These are phyloP conservation scores for Zaprionus bogoriensis DNA, from an alignment of 2,888 invertebrate genomes.

Conservation along the genomic window DNA sequence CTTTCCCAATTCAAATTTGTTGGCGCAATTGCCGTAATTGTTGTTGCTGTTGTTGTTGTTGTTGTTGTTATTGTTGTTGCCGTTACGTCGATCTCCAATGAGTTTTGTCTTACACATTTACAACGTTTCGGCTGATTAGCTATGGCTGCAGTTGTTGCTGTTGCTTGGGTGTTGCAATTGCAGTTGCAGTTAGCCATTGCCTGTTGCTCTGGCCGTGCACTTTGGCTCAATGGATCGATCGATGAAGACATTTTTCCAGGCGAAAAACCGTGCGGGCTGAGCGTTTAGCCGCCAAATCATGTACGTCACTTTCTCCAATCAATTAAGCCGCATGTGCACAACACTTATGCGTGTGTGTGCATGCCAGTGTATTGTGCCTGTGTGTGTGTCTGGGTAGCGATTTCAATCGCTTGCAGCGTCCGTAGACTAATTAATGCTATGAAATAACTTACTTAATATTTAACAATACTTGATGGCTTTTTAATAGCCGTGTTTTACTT, in stretches of 20 bases:
- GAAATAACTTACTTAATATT: conserved; percentile 76
- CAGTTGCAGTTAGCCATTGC: conserved; percentile 30
- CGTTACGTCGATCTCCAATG: conserved; percentile 29
- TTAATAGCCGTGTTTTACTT: conserved; percentile 60
- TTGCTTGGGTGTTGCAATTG: conserved; percentile 42
- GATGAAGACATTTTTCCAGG: conserved; percentile 70
- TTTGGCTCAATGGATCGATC: conserved; percentile 43
- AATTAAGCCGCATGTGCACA: conserved; percentile 63
- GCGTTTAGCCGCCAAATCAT: conserved; percentile 49
- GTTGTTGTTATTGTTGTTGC: conserved; percentile 44
- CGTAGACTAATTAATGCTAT: conserved; percentile 62
- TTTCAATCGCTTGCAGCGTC: conserved; percentile 58
- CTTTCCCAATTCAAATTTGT: conserved; percentile 33
- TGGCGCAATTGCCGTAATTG: conserved; percentile 47
- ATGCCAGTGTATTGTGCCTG: conserved; percentile 6
- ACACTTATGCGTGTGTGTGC: conserved; percentile 22
- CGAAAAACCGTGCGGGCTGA: conserved; percentile 13
- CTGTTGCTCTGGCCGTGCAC: conserved; percentile 34
- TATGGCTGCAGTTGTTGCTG: conserved; percentile 9
- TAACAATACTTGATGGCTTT: conserved; percentile 71
- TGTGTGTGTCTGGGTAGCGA: conserved; percentile 33
- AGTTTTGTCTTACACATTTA: conserved; percentile 47
- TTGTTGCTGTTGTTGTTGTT: conserved; percentile 34
- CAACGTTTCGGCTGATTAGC: conserved; percentile 48
- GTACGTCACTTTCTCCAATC: conserved; percentile 73